These are phyloP conservation scores for Pelobates cultripes DNA, from an alignment of 2,797 vertebrate genomes.

Conservation along the genomic window DNA sequence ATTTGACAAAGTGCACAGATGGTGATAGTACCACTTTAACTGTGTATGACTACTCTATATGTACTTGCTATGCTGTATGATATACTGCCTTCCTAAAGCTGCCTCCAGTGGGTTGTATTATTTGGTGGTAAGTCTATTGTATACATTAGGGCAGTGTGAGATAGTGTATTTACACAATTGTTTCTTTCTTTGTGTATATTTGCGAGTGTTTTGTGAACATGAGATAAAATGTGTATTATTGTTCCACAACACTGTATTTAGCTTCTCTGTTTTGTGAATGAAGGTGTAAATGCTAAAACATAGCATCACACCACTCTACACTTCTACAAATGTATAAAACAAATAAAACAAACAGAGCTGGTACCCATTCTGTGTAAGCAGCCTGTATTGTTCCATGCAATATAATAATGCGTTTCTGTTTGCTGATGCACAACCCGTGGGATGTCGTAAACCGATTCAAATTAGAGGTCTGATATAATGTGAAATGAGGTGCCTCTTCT, in stretches of 20 bases:
- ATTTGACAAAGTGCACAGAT: too few relatives aligned
- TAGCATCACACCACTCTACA: background rate
- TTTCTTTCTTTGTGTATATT: too few relatives aligned
- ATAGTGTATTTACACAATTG: too few relatives aligned
- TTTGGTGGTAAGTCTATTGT: too few relatives aligned
- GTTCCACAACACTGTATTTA: background rate
- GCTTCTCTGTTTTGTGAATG: background rate
- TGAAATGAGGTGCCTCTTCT: constrained; percentile 77
- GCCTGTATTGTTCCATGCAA: constrained; percentile 63
- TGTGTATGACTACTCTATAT: too few relatives aligned
- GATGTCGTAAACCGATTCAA: constrained; percentile 68
- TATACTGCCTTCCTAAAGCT: too few relatives aligned
- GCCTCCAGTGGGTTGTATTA: too few relatives aligned
- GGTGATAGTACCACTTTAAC: too few relatives aligned
- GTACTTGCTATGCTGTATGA: too few relatives aligned
- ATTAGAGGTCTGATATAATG: constrained; percentile 78
- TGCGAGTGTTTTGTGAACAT: too few relatives aligned
- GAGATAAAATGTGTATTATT: too few relatives aligned
- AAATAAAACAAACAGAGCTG: constrained; percentile 22
- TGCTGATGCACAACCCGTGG: constrained; percentile 68
- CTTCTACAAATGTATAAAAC: background rate
- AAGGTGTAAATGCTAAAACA: background rate
- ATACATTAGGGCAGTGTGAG: too few relatives aligned
- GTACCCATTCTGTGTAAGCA: constrained; percentile 56
- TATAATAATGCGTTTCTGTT: constrained; percentile 65